phyloP scores from a whole-genome alignment of 2,888 invertebrate genomes.

The Aquatica leii region DNA sequence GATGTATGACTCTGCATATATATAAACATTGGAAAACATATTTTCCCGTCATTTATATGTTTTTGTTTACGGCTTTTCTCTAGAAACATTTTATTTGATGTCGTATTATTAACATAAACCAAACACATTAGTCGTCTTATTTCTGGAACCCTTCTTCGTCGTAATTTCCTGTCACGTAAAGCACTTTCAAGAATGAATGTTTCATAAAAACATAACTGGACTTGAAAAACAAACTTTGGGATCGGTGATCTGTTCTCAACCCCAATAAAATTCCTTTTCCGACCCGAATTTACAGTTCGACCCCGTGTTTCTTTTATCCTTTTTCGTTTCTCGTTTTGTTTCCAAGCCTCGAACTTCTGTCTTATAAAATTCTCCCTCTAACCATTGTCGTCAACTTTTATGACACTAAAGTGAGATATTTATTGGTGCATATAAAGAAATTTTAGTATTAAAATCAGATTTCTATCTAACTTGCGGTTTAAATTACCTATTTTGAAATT shows the following conservation, averaged over 20 bases:
- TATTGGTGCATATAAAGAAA: constrained; percentile 51
- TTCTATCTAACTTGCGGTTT: constrained; percentile 40
- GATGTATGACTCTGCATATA: constrained; percentile 18
- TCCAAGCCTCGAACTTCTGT: constrained; percentile 46
- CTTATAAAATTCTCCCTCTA: constrained; percentile 48
- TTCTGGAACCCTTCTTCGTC: constrained; percentile 22
- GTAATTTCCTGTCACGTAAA: constrained; percentile 43
- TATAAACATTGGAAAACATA: constrained; percentile 26
- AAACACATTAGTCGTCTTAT: constrained; percentile 27
- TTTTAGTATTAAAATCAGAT: constrained; percentile 49
- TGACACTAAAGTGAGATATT: constrained; percentile 52
- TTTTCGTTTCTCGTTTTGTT: constrained; percentile 48
- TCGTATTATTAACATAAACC: constrained; percentile 28
- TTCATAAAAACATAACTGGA: constrained; percentile 47
- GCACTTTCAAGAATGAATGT: constrained; percentile 42
- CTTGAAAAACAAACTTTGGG: constrained; percentile 48
- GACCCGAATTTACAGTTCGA: constrained; percentile 50
- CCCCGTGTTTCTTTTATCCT: constrained; percentile 49
- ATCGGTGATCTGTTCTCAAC: constrained; percentile 45
- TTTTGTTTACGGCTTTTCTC: constrained; percentile 21
- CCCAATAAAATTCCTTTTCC: constrained; percentile 48
- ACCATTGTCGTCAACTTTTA: constrained; percentile 53
- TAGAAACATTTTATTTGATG: constrained; percentile 18
- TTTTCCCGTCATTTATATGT: constrained; percentile 23
- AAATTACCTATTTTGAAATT: constrained; percentile 29